Base-by-base conservation (phyloP, 1,140 invertebrate species). In the Tribolium castaneum region DNA sequence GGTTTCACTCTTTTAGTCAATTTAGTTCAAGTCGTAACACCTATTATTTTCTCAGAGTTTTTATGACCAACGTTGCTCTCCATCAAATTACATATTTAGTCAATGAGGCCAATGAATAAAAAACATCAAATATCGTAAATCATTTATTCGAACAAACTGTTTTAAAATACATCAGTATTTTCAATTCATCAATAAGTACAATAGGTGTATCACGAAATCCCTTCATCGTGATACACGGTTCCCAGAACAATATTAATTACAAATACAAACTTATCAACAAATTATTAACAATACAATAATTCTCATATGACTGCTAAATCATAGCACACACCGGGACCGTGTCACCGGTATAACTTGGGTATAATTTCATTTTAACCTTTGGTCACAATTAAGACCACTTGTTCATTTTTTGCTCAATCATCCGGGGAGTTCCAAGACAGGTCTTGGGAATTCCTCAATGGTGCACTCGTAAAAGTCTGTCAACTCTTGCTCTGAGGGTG, bases 401-500 rank as follows among this genome's bases (percentile, higher is more conserved):
- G 10, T 80, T 86, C 85, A 86, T 76, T 80, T 84, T 45, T 45
- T 45, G 39, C 39, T 45, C 7, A 10, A 45, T 45, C 39, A 45
- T 9, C 39, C 39, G 13, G 86, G 85, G 72, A 86, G 75, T 51
- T 86, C 72, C 9, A 86, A 81, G 0, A 86, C 79, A n/a, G 86
- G 86, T 49, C 82, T 80, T 73, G 85, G 84, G 51, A 82, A 85
- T 77, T 86, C 81, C 66, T 86, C 83, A 45, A 86, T 76, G n/a
- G 86, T 85, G 70, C 83, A 84, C 70, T 86, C 86, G 62, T 86
- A 86, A 74, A 86, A 86, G 75, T 86, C 85, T 3, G 82, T 70
- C 22, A 86, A 72, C 16, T 81, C 81, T 75, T 86, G 82, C 49
- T 86, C 86, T 16, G 75, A 81, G 5, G 82, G 77, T n/a, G 85